phyloP scores from a whole-genome alignment of 2,888 invertebrate genomes.

The Bhutanitis thaidina region DNA sequence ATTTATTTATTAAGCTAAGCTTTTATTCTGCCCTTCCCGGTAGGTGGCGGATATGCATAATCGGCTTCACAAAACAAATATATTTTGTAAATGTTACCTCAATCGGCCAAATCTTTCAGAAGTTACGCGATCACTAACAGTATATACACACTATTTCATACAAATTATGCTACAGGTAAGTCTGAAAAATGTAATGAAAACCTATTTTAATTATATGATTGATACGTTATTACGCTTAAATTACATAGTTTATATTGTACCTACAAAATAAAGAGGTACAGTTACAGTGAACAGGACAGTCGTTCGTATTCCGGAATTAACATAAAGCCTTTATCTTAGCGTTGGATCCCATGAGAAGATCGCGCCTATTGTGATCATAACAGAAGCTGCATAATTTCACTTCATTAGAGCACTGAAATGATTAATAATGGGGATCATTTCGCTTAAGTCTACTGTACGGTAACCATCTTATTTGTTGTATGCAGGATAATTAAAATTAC shows the following conservation, averaged over 20 bases:
- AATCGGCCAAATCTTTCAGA: too few relatives aligned
- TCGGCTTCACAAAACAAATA: too few relatives aligned
- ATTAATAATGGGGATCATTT: conserved; percentile 73
- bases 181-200: too few relatives aligned
- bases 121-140: too few relatives aligned
- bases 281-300: conserved; percentile 26
- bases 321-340: conserved; percentile 53
- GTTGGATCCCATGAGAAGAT: conserved; percentile 43
- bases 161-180: too few relatives aligned
- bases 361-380: conserved; percentile 64
- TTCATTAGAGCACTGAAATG: conserved; percentile 74
- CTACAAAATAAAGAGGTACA: background rate
- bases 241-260: background rate
- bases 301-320: conserved; percentile 27
- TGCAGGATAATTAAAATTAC: background rate
- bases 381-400: conserved; percentile 74
- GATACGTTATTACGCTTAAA: too few relatives aligned
- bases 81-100: too few relatives aligned
- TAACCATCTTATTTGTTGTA: conserved; percentile 30
- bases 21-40: too few relatives aligned
- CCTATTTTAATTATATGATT: too few relatives aligned
- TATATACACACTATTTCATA: too few relatives aligned
- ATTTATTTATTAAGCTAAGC: too few relatives aligned
- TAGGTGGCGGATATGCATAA: too few relatives aligned
- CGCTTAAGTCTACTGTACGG: conserved; percentile 36